Conservation (phyloP, 1,140 invertebrate genomes). For the Microplitis mediator region DNA sequence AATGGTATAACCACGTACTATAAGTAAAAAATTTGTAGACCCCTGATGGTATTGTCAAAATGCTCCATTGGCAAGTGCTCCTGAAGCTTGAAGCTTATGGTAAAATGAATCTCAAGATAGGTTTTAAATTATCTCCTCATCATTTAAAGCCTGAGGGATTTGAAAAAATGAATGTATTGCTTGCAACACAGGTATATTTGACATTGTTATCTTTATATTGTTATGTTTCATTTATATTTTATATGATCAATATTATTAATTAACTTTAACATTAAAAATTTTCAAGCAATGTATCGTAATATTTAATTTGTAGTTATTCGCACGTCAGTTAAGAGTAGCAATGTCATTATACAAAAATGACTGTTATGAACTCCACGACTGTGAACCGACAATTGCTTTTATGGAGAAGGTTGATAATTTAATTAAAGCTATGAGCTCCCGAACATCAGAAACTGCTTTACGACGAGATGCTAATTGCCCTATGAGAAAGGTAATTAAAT, state of each 20-base stretch:
- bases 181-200: constrained; percentile 19
- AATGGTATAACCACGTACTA: neutral
- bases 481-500: no score
- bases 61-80: constrained; percentile 18
- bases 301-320: neutral
- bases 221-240: neutral
- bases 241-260: no score
- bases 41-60: constrained; percentile 19
- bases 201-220: neutral
- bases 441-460: no score
- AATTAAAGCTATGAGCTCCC: no score
- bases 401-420: no score
- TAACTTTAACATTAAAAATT: neutral
- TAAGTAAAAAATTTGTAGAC: constrained; percentile 10
- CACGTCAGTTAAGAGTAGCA: neutral
- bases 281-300: neutral
- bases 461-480: no score
- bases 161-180: constrained; percentile 12
- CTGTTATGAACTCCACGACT: no score
- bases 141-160: constrained; percentile 7
- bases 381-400: no score
- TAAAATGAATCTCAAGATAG: neutral
- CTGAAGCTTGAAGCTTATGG: neutral
- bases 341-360: no score
- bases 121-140: neutral